A percentile compares a stretch with the other conserved stretches of the same genome.
Conservation (phyloP, 2,888 invertebrate genomes). For the Phlogophora meticulosa region DNA sequence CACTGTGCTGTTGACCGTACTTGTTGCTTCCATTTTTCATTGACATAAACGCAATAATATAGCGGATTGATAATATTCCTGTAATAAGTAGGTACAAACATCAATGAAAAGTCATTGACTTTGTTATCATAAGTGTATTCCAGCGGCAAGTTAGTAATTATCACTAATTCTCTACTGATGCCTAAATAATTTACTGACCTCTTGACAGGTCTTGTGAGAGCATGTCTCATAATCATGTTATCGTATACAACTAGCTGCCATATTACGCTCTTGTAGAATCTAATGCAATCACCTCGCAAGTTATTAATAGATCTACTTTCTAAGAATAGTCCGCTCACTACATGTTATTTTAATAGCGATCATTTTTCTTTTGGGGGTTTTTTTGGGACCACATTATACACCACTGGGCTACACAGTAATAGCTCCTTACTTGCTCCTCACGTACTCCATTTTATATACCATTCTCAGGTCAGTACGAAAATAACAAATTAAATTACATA, state of each 20-base stretch:
- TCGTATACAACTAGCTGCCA: conserved; percentile 26
- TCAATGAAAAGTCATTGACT: conserved; percentile 56
- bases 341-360: background rate
- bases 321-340: conserved; percentile 10
- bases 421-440: background rate
- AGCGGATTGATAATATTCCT: conserved; percentile 43
- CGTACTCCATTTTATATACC: background rate
- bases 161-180: conserved; percentile 35
- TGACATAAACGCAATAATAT: conserved; percentile 32
- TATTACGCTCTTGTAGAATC: conserved; percentile 13
- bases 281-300: conserved; percentile 7
- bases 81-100: conserved; percentile 47
- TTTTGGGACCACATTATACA: too few species aligned
- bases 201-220: conserved; percentile 16
- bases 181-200: background rate
- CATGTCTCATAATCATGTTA: conserved; percentile 26
- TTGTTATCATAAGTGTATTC: conserved; percentile 53
- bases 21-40: conserved; percentile 37
- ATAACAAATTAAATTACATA: conserved; percentile 58
- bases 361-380: too few species aligned
- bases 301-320: conserved; percentile 13
- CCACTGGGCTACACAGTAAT: background rate
- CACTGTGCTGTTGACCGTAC: background rate
- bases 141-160: conserved; percentile 44
- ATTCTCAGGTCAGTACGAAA: conserved; percentile 29